phyloP scores from a whole-genome alignment of 2,888 invertebrate genomes.

The Dyspetes luteomarginatus region DNA sequence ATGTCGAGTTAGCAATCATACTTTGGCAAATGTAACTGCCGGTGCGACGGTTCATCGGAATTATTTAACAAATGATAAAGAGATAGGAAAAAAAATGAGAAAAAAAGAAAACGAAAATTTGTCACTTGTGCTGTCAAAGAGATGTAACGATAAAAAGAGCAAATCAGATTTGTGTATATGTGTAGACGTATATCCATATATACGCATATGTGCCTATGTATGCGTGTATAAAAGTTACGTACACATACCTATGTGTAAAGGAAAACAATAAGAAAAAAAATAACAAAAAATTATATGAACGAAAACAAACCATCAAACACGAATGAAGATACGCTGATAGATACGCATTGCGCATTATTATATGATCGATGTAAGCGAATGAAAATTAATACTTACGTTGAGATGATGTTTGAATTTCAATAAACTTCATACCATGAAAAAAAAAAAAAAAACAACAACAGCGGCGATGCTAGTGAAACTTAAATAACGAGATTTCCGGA shows the following conservation, averaged over 20 bases:
- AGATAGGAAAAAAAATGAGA: constrained; percentile 45
- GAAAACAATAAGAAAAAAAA: constrained; percentile 63
- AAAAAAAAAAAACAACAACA: constrained; percentile 61
- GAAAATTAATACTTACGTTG: constrained; percentile 80
- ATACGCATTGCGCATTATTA: constrained; percentile 79
- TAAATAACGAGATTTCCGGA: constrained; percentile 58
- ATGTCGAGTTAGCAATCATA: constrained; percentile 44
- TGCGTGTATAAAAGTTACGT: constrained; percentile 64
- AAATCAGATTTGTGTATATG: constrained; percentile 66
- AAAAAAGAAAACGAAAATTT: constrained; percentile 37
- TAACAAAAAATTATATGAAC: constrained; percentile 51
- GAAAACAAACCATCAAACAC: constrained; percentile 62
- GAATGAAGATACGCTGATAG: constrained; percentile 73
- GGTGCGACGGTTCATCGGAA: constrained; percentile 67
- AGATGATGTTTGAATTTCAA: constrained; percentile 81
- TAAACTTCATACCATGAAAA: constrained; percentile 84
- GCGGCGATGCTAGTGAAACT: constrained; percentile 39
- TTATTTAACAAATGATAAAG: constrained; percentile 42
- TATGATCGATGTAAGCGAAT: constrained; percentile 81
- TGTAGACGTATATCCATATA: constrained; percentile 66
- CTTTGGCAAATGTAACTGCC: constrained; percentile 67
- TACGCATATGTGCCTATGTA: constrained; percentile 66
- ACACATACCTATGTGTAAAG: constrained; percentile 62
- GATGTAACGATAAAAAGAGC: constrained; percentile 53
- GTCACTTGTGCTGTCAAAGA: constrained; percentile 63